These are phyloP conservation scores for Orthonyx spaldingii DNA, from an alignment of 2,113 vertebrate genomes.

Conservation along the genomic window DNA sequence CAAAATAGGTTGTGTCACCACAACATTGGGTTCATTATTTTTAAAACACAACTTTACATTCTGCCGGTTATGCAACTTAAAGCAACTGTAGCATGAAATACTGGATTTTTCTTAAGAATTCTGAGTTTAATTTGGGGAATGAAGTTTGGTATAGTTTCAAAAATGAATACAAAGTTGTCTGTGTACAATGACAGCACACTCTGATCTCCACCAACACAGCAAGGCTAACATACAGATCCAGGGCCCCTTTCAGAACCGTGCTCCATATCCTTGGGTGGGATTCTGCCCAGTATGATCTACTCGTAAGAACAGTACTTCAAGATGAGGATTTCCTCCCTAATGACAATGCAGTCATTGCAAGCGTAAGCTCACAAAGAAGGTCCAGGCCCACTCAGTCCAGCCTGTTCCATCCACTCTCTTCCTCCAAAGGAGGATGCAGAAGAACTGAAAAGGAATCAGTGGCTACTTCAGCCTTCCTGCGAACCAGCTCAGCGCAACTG, in stretches of 20 bases:
- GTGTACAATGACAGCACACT: not conserved
- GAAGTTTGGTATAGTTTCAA: not conserved
- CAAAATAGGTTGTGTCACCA: not conserved
- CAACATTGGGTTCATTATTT: not conserved
- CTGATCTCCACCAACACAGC: not conserved
- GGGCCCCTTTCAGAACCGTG: rapidly evolving
- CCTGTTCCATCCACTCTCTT: not conserved
- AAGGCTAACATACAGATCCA: not conserved
- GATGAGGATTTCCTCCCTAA: not conserved
- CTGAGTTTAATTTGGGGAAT: not conserved
- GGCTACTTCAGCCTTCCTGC: rapidly evolving
- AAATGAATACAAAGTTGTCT: not conserved
- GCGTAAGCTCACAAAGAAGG: not conserved
- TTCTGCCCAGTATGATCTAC: not conserved
- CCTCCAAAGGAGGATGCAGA: not conserved
- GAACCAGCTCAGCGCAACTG: not conserved
- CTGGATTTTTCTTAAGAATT: not conserved
- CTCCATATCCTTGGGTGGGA: not conserved
- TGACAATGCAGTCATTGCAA: not conserved
- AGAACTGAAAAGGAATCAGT: not conserved
- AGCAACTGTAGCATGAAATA: not conserved
- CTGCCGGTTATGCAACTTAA: not conserved
- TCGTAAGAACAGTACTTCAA: not conserved
- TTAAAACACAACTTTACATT: not conserved
- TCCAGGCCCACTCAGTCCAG: not conserved